phyloP scores from a whole-genome alignment of 1,140 invertebrate genomes.

The Drosophila nikananu region DNA sequence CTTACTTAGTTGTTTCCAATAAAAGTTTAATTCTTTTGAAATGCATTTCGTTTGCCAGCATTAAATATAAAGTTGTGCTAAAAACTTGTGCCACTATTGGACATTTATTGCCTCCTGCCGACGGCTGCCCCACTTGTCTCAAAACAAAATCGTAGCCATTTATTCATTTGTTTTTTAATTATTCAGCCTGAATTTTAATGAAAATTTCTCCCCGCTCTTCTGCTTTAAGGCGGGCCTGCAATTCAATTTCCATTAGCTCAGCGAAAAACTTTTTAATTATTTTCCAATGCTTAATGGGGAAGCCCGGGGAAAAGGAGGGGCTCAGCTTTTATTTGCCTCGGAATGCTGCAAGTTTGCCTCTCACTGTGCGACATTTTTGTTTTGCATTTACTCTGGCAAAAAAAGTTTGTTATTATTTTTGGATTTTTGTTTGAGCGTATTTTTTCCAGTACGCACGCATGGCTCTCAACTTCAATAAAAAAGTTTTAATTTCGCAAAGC shows the following conservation, averaged over 20 bases:
- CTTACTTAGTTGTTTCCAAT: not conserved
- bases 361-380: conserved; percentile 44
- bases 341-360: conserved; percentile 40
- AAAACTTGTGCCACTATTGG: conserved; percentile 21
- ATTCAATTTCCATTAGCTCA: conserved; percentile 75
- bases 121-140: not conserved
- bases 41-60: not conserved
- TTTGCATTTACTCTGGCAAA: conserved; percentile 50
- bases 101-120: conserved; percentile 20
- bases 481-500: conserved; percentile 66
- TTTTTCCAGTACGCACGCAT: conserved; percentile 57
- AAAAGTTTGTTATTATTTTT: conserved; percentile 56
- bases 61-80: conserved; percentile 7
- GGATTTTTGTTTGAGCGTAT: conserved; percentile 24
- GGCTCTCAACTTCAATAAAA: conserved; percentile 65
- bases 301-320: not conserved
- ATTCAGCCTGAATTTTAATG: conserved; percentile 59
- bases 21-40: not conserved
- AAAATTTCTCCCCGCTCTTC: conserved; percentile 29
- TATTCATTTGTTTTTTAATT: conserved; percentile 50
- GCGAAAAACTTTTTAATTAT: conserved; percentile 79
- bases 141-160: not conserved
- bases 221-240: conserved; percentile 36
- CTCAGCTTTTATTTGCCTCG: conserved; percentile 45
- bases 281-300: conserved; percentile 68